phyloP scores from a whole-genome alignment of 2,888 invertebrate species.

The Stratiomys singularior region DNA sequence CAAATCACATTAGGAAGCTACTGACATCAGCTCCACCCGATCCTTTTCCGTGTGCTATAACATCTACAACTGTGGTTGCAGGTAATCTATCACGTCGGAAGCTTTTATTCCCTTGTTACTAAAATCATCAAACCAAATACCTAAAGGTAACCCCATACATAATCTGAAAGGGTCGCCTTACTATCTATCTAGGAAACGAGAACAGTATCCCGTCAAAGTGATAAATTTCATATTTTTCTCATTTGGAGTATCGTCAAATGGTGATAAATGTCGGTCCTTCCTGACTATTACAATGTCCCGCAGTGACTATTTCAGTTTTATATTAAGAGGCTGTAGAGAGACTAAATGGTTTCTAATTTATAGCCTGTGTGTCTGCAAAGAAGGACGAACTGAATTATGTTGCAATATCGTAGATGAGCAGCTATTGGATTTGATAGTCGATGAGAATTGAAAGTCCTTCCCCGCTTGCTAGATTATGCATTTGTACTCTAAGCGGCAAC shows the following conservation, averaged over 20 bases:
- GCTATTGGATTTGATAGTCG: background rate
- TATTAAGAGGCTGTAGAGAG: slow-evolving; percentile 24
- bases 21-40: too few relatives aligned
- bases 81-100: background rate
- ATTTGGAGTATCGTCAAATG: slow-evolving; percentile 33
- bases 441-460: background rate
- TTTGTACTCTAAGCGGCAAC: too few relatives aligned
- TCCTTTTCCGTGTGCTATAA: too few relatives aligned
- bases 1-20: too few relatives aligned
- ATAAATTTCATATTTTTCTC: slow-evolving; percentile 44
- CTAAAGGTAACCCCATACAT: background rate
- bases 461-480: background rate
- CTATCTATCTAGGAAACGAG: background rate
- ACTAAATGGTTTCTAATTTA: slow-evolving; percentile 40
- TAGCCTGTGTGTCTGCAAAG: slow-evolving; percentile 14
- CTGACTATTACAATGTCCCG: slow-evolving; percentile 28
- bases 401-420: slow-evolving; percentile 3
- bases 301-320: slow-evolving; percentile 24
- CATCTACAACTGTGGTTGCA: too few relatives aligned
- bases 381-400: slow-evolving; percentile 12
- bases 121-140: background rate
- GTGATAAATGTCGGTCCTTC: slow-evolving; percentile 32
- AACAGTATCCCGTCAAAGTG: background rate
- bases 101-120: background rate
- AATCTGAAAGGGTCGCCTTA: background rate